These are phyloP conservation scores for Atractosteus spatula DNA, from an alignment of 2,113 vertebrate species.

Conservation along the genomic window DNA sequence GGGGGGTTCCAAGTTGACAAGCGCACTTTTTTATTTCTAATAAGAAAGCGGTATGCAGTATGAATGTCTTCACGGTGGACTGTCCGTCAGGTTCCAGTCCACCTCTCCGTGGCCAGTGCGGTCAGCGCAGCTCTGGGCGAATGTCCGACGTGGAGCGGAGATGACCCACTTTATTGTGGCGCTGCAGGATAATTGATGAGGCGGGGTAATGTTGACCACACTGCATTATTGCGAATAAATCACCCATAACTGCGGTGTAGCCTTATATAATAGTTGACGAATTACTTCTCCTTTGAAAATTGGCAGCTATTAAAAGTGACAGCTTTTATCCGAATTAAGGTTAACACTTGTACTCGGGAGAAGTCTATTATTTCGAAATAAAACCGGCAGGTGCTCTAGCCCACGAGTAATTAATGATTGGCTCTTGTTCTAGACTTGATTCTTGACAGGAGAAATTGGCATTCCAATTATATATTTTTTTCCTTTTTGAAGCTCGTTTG, in stretches of 20 bases:
- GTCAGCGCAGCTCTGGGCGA: too few relatives aligned
- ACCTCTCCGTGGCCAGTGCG: too few relatives aligned
- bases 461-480: too few relatives aligned
- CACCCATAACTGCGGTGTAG: conserved; percentile 6
- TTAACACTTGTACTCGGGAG: conserved; percentile 8
- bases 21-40: too few relatives aligned
- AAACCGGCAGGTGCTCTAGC: not conserved
- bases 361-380: conserved; percentile 15
- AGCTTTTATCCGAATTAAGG: conserved; percentile 20
- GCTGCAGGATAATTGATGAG: conserved; percentile 6
- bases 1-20: too few relatives aligned
- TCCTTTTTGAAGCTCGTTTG: too few relatives aligned
- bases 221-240: conserved; percentile 20
- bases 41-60: too few relatives aligned
- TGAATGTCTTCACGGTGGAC: too few relatives aligned
- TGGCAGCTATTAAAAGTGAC: conserved; percentile 22
- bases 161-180: conserved; percentile 10
- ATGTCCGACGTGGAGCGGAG: not conserved
- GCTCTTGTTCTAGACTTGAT: not conserved
- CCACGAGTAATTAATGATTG: conserved; percentile 4
- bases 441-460: not conserved
- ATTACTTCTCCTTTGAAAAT: conserved; percentile 14
- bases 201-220: conserved; percentile 9
- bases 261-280: conserved; percentile 17
- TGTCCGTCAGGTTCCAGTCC: too few relatives aligned